A percentile compares a stretch with the other conserved stretches of the same genome.
Evolutionary conservation across 2,113 vertebrate genomes (phyloP).

Genomic region (Scophthalmus maximus): DNA sequence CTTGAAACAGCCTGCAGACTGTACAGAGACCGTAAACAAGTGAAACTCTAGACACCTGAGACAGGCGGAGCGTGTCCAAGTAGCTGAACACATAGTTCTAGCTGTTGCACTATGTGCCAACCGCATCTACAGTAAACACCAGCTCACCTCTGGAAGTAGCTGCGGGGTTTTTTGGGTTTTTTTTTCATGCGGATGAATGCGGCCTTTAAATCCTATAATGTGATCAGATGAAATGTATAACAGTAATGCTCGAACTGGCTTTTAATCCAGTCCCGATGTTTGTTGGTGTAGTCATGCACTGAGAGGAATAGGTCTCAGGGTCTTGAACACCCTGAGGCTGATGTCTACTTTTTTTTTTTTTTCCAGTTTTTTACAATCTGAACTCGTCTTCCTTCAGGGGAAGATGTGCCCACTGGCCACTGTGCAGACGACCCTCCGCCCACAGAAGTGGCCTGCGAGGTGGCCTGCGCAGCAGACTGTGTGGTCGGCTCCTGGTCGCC

Average conservation of each 20-base stretch:
- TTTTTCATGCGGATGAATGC: background rate
- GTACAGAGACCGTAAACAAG: background rate
- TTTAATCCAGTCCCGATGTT: background rate
- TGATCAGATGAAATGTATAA: background rate
- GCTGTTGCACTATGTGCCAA: background rate
- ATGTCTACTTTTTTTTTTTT: background rate
- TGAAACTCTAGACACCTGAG: background rate
- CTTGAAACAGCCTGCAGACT: background rate
- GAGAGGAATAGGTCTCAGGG: background rate
- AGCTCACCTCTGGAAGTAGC: background rate
- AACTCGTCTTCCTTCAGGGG: conserved; percentile 78
- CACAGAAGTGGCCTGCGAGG: conserved; percentile 82
- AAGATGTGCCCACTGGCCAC: conserved; percentile 78
- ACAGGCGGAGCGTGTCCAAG: background rate
- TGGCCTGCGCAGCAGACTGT: conserved; percentile 90
- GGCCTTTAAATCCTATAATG: background rate
- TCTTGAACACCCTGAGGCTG: background rate
- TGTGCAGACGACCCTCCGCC: conserved; percentile 83
- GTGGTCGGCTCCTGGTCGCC: conserved; percentile 89
- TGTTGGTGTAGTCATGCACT: background rate
- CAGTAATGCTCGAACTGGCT: background rate
- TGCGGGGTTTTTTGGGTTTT: no score
- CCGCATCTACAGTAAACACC: no score
- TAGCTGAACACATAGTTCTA: background rate
- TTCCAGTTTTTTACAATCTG: background rate